Percentiles rank a stretch among this genome's conserved stretches.
Evolutionary conservation across 2,797 vertebrate genomes (phyloP).

Genomic region (Lophius americanus): DNA sequence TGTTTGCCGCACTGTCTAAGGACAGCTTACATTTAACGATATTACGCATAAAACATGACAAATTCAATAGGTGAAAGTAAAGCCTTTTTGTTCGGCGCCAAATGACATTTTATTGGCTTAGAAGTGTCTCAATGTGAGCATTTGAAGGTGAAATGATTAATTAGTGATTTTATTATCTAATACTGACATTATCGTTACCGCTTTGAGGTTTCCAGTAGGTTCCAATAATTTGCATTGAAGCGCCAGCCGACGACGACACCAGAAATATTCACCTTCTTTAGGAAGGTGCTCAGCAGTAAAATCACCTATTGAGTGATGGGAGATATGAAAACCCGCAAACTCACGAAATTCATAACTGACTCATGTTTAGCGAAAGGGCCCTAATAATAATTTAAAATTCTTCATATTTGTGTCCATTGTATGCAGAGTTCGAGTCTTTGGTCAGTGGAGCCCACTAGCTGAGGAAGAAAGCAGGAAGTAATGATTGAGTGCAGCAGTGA

Average conservation of each 20-base stretch:
- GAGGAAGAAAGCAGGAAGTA: slow-evolving; percentile 20
- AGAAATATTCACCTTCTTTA: slow-evolving; percentile 36
- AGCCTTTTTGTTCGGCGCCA: slow-evolving; percentile 30
- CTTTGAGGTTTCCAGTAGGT: slow-evolving; percentile 18
- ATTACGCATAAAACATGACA: slow-evolving; percentile 22
- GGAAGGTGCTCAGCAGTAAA: slow-evolving; percentile 24
- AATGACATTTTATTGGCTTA: slow-evolving; percentile 12
- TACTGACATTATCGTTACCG: neutral
- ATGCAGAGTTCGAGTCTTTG: slow-evolving; percentile 9
- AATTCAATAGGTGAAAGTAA: slow-evolving; percentile 31
- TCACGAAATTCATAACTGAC: slow-evolving; percentile 24
- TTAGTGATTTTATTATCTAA: slow-evolving; percentile 12
- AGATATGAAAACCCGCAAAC: slow-evolving; percentile 10
- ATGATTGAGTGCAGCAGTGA: slow-evolving; percentile 15
- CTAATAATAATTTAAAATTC: neutral
- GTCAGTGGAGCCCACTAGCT: neutral
- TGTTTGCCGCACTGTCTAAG: slow-evolving; percentile 52
- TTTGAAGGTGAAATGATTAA: slow-evolving; percentile 28
- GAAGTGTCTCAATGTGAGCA: slow-evolving; percentile 32
- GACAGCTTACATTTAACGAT: slow-evolving; percentile 40
- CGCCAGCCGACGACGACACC: slow-evolving; percentile 19
- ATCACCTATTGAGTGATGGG: slow-evolving; percentile 24
- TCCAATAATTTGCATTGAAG: slow-evolving; percentile 27
- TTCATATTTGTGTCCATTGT: slow-evolving; percentile 13
- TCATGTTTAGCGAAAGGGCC: slow-evolving; percentile 30